Conservation (phyloP, 1,140 invertebrate species). For the Geopemphigus sp. region DNA sequence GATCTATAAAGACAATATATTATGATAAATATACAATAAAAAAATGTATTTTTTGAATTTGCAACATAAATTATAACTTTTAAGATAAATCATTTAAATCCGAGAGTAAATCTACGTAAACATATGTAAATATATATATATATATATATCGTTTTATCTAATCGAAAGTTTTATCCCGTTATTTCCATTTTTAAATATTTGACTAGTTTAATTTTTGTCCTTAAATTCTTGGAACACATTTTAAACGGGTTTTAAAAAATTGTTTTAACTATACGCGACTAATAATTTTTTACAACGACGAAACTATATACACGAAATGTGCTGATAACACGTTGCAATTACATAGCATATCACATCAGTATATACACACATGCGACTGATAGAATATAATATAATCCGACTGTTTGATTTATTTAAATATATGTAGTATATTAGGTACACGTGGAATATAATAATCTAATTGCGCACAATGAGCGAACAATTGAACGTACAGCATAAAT, state of each 20-base stretch:
- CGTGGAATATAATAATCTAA: not conserved
- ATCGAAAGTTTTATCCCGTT: not conserved
- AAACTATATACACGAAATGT: not conserved
- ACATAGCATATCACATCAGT: not conserved
- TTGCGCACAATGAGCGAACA: not conserved
- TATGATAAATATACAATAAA: no score
- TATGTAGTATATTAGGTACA: not conserved
- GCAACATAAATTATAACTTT: no score
- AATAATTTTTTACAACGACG: not conserved
- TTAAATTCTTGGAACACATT: not conserved
- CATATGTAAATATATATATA: no score
- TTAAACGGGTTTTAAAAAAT: not conserved
- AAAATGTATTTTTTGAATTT: no score
- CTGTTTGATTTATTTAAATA: constrained; percentile 1
- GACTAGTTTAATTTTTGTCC: not conserved
- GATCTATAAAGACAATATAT: no score
- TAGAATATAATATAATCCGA: not conserved
- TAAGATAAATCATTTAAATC: not conserved
- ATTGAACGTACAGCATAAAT: not conserved
- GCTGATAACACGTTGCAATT: not conserved
- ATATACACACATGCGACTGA: not conserved
- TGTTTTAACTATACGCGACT: not conserved
- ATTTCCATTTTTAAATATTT: not conserved
- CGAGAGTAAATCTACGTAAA: not conserved
- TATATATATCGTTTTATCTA: not conserved